phyloP scores from a whole-genome alignment of 1,140 invertebrate species.

The Brachionus koreanus region DNA sequence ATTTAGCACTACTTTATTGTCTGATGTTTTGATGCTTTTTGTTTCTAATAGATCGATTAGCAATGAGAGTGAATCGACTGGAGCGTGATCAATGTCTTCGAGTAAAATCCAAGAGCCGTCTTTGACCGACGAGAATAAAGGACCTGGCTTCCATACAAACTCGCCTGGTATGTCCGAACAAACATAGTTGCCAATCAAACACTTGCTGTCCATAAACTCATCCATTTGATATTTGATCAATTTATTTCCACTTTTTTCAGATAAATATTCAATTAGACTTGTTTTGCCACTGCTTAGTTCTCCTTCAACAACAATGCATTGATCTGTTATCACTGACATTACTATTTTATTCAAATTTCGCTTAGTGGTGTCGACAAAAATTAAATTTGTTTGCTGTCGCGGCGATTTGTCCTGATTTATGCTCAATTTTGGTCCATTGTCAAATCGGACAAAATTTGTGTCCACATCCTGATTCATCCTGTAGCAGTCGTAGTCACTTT shows the following conservation, averaged over 20 bases:
- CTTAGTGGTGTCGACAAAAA: neutral
- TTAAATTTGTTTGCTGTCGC: neutral
- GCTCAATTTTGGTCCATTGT: neutral
- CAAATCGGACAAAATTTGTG: neutral
- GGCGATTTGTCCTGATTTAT: neutral
- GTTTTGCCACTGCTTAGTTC: conserved; percentile 93
- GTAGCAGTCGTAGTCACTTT: neutral
- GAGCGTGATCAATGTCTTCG: conserved; percentile 91
- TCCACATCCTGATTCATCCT: neutral
- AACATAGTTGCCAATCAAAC: conserved; percentile 84
- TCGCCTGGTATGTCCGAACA: conserved; percentile 94
- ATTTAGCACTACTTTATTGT: neutral
- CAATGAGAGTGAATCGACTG: conserved; percentile 83
- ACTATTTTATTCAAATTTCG: conserved; percentile 35
- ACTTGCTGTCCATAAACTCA: conserved; percentile 95
- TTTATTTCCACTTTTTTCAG: conserved; percentile 69
- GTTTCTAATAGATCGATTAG: conserved; percentile 79
- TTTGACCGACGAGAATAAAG: conserved; percentile 69
- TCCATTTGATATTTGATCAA: conserved; percentile 82
- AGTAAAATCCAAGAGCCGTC: conserved; percentile 85
- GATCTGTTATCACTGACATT: conserved; percentile 53
- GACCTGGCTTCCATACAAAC: conserved; percentile 90
- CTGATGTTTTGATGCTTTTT: conserved; percentile 62
- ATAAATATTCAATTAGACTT: conserved; percentile 78
- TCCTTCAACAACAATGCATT: conserved; percentile 79